Percentiles rank a stretch among this genome's conserved stretches.
Conservation (phyloP, 2,113 vertebrate species). For the Emydura subglobosa region DNA sequence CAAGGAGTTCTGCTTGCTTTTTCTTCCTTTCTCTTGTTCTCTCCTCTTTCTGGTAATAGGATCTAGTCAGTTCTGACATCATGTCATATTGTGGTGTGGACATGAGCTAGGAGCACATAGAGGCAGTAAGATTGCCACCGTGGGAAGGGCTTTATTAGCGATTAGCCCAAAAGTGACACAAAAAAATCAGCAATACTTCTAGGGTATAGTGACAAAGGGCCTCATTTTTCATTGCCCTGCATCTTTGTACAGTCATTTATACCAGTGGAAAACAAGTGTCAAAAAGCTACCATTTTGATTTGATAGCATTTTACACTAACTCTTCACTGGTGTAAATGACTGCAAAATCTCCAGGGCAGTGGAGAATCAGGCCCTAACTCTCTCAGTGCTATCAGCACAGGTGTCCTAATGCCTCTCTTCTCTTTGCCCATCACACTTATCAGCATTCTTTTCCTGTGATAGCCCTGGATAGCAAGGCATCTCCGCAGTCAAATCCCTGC, state of each 20-base stretch:
- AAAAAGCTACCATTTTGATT: neutral
- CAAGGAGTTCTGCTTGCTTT: neutral
- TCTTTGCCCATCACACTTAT: neutral
- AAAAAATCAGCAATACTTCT: neutral
- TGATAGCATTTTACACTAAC: neutral
- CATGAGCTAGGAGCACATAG: neutral
- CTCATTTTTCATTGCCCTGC: neutral
- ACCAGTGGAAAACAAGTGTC: neutral
- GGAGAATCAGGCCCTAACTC: neutral
- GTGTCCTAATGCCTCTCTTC: neutral
- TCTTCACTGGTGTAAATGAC: neutral
- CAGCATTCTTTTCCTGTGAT: neutral
- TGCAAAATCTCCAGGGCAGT: neutral
- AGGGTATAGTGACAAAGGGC: neutral
- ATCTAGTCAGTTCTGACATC: neutral
- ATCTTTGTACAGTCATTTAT: neutral
- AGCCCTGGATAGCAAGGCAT: neutral
- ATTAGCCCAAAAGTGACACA: neutral
- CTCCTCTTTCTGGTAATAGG: neutral
- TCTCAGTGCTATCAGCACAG: neutral
- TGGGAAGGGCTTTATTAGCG: neutral
- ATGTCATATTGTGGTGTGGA: neutral
- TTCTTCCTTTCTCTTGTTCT: neutral
- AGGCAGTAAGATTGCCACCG: neutral
- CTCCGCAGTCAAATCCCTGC: neutral